phyloP scores from a whole-genome alignment of 2,113 vertebrate species.

The Marmota flaviventris region DNA sequence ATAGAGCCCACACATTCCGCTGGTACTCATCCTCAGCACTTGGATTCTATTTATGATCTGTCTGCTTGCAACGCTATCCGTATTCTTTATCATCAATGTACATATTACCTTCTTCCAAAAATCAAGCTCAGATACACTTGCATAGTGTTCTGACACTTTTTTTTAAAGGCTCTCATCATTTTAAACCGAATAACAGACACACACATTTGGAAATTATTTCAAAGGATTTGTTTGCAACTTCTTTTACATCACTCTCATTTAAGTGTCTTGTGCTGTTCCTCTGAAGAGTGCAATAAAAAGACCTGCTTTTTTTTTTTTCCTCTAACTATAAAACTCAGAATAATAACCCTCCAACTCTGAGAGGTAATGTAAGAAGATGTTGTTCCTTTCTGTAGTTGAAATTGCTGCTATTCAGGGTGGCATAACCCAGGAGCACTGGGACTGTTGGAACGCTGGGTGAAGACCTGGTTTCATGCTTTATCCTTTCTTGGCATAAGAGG shows the following conservation, averaged over 20 bases:
- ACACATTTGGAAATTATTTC: conserved; percentile 2
- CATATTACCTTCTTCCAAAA: background rate
- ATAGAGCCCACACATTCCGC: background rate
- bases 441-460: background rate
- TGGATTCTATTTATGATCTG: background rate
- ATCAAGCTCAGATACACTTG: background rate
- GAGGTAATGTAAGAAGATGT: background rate
- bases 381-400: background rate
- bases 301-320: background rate
- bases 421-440: background rate
- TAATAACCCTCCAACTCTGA: background rate
- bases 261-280: background rate
- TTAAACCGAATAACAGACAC: background rate
- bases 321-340: background rate
- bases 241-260: background rate
- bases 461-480: background rate
- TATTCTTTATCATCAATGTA: conserved; percentile 1
- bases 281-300: background rate
- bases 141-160: background rate
- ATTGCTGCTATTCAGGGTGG: background rate
- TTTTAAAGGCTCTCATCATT: background rate
- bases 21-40: background rate
- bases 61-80: background rate
- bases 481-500: background rate
- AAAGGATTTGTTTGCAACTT: background rate